Percentiles rank a stretch among this genome's conserved stretches.
phyloP scores from a whole-genome alignment of 1,140 invertebrate species.

The Calephelis virginiensis region DNA sequence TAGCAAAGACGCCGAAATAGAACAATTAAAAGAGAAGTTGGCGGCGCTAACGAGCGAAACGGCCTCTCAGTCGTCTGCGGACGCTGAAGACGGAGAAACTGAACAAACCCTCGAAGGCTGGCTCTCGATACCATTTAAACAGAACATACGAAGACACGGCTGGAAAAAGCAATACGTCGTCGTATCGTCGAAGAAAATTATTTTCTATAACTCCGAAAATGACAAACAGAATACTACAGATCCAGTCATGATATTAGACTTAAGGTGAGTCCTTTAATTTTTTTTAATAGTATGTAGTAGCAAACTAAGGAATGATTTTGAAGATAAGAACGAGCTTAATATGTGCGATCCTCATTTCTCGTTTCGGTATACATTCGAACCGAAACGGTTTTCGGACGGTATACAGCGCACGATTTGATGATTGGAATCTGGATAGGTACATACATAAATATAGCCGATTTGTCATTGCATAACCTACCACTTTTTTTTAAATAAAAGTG shows the following conservation, averaged over 20 bases:
- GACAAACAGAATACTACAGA: constrained; percentile 95
- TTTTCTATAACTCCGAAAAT: constrained; percentile 97
- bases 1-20: constrained; percentile 97
- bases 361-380: too few relatives aligned
- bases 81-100: constrained; percentile 90
- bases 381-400: too few relatives aligned
- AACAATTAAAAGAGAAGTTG: constrained; percentile 92
- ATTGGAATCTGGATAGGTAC: too few relatives aligned
- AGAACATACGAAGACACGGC: constrained; percentile 96
- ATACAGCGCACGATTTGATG: too few relatives aligned
- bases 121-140: constrained; percentile 96
- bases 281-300: constrained; percentile 2
- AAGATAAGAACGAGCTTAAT: too few relatives aligned
- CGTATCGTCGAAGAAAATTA: constrained; percentile 97
- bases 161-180: constrained; percentile 99
- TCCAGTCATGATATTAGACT: constrained; percentile 95
- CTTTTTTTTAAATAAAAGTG: too few relatives aligned
- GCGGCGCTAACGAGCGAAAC: constrained; percentile 89
- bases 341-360: too few relatives aligned
- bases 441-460: too few relatives aligned
- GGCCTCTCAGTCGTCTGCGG: constrained; percentile 92
- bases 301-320: too few relatives aligned
- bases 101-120: constrained; percentile 95
- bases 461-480: too few relatives aligned
- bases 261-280: constrained; percentile 83